Conservation (phyloP, 1,140 invertebrate species). For the Drosophila repletoides region DNA sequence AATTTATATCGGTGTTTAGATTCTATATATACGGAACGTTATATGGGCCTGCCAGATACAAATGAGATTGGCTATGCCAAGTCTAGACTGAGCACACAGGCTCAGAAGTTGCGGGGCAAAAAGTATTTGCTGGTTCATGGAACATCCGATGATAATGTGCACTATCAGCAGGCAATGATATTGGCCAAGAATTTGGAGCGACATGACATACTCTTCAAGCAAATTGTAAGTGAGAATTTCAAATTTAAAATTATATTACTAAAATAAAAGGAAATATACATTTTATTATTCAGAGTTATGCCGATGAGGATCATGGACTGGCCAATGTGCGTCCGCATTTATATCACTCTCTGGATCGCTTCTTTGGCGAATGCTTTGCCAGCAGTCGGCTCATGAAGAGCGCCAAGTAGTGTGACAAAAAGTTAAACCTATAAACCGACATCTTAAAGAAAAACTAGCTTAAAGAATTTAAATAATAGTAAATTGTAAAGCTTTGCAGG, state of each 20-base stretch:
- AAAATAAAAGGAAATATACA: no score
- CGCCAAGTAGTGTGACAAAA: conserved; percentile 51
- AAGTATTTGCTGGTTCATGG: conserved; percentile 94
- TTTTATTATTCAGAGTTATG: conserved; percentile 93
- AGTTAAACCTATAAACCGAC: not conserved
- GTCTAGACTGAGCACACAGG: conserved; percentile 89
- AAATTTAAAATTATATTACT: not conserved
- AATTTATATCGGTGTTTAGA: conserved; percentile 85
- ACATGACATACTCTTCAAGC: conserved; percentile 93
- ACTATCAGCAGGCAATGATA: conserved; percentile 97
- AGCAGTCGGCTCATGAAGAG: conserved; percentile 69
- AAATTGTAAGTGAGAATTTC: conserved; percentile 87
- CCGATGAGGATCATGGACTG: conserved; percentile 95
- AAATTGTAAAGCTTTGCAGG: conserved; percentile 28
- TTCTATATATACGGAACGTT: conserved; percentile 97
- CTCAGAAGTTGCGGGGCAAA: conserved; percentile 87
- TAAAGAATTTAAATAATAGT: conserved; percentile 24
- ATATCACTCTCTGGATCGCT: conserved; percentile 94
- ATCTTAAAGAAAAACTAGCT: conserved; percentile 13
- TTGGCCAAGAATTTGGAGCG: conserved; percentile 92
- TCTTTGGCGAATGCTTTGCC: conserved; percentile 90
- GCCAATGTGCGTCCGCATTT: conserved; percentile 91
- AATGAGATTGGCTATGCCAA: conserved; percentile 91
- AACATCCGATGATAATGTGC: conserved; percentile 97
- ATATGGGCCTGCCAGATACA: conserved; percentile 93